These are phyloP conservation scores for Habrosyne pyritoides DNA, from an alignment of 2,888 invertebrate genomes.

Conservation along the genomic window DNA sequence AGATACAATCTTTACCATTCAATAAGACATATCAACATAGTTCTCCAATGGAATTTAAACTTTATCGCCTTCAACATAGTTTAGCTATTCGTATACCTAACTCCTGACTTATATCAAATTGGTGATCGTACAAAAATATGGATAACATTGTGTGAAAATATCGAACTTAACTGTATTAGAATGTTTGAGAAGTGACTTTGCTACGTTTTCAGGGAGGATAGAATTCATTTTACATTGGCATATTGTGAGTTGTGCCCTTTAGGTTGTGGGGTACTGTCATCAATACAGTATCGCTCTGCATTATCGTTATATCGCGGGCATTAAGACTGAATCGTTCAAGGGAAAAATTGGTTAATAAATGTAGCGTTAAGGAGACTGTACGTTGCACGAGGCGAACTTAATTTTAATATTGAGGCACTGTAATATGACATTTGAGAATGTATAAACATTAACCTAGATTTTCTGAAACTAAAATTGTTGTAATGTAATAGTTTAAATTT, in stretches of 20 bases:
- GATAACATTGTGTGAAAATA: conserved; percentile 72
- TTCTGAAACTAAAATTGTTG: no score
- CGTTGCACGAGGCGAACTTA: conserved; percentile 14
- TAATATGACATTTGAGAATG: no score
- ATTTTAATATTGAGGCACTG: neutral
- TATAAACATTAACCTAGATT: no score
- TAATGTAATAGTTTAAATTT: no score
- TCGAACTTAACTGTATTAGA: conserved; percentile 75
- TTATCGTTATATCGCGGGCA: conserved; percentile 73
- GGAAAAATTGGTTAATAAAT: conserved; percentile 81
- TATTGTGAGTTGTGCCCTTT: conserved; percentile 38
- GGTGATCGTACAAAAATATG: conserved; percentile 51
- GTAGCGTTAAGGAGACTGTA: conserved; percentile 40
- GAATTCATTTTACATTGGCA: conserved; percentile 23
- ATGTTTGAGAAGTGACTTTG: conserved; percentile 20
- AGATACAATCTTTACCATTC: conserved; percentile 23
- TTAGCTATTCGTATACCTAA: conserved; percentile 15
- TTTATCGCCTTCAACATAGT: fast-evolving
- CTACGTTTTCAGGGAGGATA: conserved; percentile 13
- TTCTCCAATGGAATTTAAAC: conserved; percentile 14
- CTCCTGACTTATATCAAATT: neutral
- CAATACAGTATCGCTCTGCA: conserved; percentile 73
- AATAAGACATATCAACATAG: conserved; percentile 22
- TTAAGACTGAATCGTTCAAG: conserved; percentile 75
- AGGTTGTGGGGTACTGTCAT: conserved; percentile 42